Conservation (phyloP, 1,140 invertebrate genomes). For the Capitella teleta region DNA sequence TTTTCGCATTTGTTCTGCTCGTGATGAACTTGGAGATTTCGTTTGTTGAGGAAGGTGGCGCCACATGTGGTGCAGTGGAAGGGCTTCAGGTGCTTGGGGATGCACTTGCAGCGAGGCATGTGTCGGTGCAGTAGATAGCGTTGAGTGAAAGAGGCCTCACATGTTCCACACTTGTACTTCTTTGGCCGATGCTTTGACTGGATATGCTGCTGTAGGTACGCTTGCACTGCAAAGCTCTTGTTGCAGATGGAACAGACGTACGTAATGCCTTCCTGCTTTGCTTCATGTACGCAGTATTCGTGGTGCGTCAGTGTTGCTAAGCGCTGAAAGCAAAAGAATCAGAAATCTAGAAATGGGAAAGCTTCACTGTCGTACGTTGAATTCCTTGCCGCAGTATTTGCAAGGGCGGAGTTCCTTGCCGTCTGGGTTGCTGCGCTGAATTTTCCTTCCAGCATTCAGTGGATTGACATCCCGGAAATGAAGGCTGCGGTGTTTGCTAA, state of each 20-base stretch:
- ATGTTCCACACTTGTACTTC: not conserved
- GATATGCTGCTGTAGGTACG: slow-evolving; percentile 1
- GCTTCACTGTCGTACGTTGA: not conserved
- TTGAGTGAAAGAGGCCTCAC: not conserved
- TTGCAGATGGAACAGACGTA: slow-evolving; percentile 4
- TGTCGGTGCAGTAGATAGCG: not conserved
- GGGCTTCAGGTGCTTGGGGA: not conserved
- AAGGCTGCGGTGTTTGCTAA: not conserved
- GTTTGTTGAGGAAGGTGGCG: not conserved
- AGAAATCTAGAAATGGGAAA: not conserved
- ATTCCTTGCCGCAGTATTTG: not conserved
- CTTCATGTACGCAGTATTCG: not conserved
- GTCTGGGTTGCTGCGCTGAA: not conserved
- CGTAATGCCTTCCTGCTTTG: not conserved
- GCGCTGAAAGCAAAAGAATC: not conserved
- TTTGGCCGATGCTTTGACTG: not conserved
- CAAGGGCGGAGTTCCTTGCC: not conserved
- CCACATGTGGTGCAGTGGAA: not conserved
- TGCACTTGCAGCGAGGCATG: not conserved
- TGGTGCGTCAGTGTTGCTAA: not conserved
- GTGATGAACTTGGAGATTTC: not conserved
- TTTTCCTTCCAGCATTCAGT: not conserved
- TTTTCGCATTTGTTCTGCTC: not conserved
- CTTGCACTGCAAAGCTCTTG: slow-evolving; percentile 1
- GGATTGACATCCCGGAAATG: slow-evolving; percentile 3